Base-by-base conservation (phyloP, 2,113 vertebrate genomes). In the Cyprinodon variegatus region DNA sequence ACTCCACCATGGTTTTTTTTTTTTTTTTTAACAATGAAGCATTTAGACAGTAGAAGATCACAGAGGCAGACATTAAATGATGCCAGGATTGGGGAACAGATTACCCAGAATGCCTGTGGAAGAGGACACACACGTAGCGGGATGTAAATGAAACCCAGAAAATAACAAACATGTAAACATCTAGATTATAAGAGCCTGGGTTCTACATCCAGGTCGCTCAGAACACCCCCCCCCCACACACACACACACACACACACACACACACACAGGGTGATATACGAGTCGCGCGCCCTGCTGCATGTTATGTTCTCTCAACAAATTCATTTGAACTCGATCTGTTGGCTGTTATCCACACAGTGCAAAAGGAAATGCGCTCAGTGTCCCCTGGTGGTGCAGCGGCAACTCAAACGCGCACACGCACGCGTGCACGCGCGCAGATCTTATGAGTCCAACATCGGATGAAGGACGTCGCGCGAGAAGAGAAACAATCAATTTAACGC, bases 401-500 rank as follows among this genome's bases (percentile, higher is more conserved):
- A 36, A 46, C 77, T 36, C 66, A 53, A n/a, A 43, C 68, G 3
- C 11, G 22, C 40, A 61, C 50, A 38, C 67, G n/a, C 50, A 69
- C 37, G n/a, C 11, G 9, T 6, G 38, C 20, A n/a, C 38, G 70
- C 48, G 72, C 57, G 70, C 67, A 72, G 85, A 11, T 65, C 90
- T 88, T 86, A 88, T 87, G 71, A 37, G 46, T 76, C 71, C 75
- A 78, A 84, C 78, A 86, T 87, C 79, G 89, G 86, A 89, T 75
- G 85, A 83, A 84, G 81, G 81, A 81, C 81, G 83, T 78, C 82
- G 75, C 86, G 65, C 76, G 8, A 75, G 75, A 80, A 79, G 79
- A 72, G 82, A 79, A 76, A 89, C 88, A 91, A 91, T 92, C 85
- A 92, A 92, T 90, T 93, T 91, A 84, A 87, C 88, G 90, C 88